These are phyloP conservation scores for Chymomyza fuscimana DNA, from an alignment of 2,888 invertebrate species.

Conservation along the genomic window DNA sequence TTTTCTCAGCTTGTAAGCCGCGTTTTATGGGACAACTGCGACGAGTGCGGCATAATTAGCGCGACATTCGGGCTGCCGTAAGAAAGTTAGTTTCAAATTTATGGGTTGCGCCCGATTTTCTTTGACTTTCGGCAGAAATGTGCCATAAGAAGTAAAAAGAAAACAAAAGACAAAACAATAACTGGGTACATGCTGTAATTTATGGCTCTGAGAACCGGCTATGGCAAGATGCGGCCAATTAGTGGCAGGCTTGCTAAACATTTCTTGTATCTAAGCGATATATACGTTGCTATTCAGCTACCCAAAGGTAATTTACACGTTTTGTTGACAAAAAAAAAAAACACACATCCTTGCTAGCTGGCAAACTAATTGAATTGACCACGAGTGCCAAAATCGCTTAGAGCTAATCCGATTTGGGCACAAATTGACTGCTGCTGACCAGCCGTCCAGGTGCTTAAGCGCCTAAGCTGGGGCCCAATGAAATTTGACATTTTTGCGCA, in stretches of 20 bases:
- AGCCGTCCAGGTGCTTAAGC: conserved; percentile 25
- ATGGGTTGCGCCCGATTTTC: conserved; percentile 56
- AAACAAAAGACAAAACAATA: conserved; percentile 27
- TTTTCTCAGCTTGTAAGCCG: conserved; percentile 73
- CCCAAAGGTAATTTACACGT: conserved; percentile 43
- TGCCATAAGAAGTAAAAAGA: conserved; percentile 39
- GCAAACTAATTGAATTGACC: conserved; percentile 73
- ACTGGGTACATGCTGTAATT: conserved; percentile 23
- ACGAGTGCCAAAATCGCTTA: conserved; percentile 74
- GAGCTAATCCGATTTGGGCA: conserved; percentile 77
- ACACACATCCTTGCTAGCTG: neutral
- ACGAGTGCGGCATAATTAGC: conserved; percentile 58
- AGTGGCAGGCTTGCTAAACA: conserved; percentile 41
- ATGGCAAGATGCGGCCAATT: conserved; percentile 61
- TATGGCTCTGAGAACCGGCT: conserved; percentile 54
- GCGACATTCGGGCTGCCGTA: conserved; percentile 22
- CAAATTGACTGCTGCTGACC: conserved; percentile 63
- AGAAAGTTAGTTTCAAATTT: conserved; percentile 69
- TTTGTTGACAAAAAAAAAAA: neutral
- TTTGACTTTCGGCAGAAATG: conserved; percentile 43
- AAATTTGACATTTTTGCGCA: no score
- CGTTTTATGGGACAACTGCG: conserved; percentile 65
- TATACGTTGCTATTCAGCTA: neutral
- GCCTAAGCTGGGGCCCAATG: conserved; percentile 12
- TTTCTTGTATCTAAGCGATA: neutral